Evolutionary conservation across 2,113 vertebrate genomes (phyloP).

Genomic region (Sinocyclocheilus anophthalmus): DNA sequence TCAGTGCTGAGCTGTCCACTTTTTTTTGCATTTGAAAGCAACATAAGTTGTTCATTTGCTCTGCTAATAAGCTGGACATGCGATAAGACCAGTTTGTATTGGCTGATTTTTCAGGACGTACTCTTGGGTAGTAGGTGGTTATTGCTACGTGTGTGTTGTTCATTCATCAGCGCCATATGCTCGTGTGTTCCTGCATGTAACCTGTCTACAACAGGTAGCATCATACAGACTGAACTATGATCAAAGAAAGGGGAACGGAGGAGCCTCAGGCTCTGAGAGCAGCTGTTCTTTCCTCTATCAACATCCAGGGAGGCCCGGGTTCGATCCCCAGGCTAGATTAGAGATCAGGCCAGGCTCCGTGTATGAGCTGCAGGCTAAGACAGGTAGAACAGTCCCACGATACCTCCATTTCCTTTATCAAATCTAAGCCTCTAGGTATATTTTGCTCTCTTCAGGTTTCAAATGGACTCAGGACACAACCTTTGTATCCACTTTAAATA

Average conservation of each 20-base stretch:
- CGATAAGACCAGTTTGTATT: constrained; percentile 50
- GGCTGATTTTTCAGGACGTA: neutral
- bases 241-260: constrained; percentile 37
- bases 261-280: constrained; percentile 47
- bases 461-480: neutral
- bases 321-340: constrained; percentile 56
- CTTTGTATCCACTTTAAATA: neutral
- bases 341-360: constrained; percentile 54
- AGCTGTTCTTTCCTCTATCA: constrained; percentile 46
- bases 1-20: constrained; percentile 68
- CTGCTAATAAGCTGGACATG: constrained; percentile 51
- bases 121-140: neutral
- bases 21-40: constrained; percentile 61
- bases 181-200: constrained; percentile 45
- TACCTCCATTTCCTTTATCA: constrained; percentile 51
- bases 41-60: constrained; percentile 61
- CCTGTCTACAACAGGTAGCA: constrained; percentile 39
- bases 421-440: constrained; percentile 41
- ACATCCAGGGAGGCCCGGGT: constrained; percentile 42
- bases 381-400: constrained; percentile 46
- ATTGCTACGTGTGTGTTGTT: constrained; percentile 15
- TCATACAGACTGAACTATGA: constrained; percentile 55
- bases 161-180: constrained; percentile 49
- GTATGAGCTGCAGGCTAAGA: constrained; percentile 42
- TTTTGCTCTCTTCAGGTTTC: constrained; percentile 35